Percentiles rank a stretch among this genome's conserved stretches.
Conservation (phyloP, 2,797 vertebrate species). For the Pristis pectinata region DNA sequence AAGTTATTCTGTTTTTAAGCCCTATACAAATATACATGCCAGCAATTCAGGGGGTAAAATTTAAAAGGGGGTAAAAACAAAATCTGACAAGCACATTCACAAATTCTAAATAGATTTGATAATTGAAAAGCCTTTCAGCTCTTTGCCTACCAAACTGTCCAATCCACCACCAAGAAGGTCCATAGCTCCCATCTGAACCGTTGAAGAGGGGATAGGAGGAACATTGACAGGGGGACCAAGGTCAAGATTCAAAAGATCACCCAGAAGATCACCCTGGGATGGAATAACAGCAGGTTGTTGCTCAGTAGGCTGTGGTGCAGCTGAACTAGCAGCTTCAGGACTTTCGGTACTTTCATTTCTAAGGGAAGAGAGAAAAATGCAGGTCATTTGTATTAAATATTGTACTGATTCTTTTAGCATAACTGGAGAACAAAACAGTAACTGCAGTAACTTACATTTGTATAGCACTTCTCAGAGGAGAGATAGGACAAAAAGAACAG, state of each 20-base stretch:
- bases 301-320: slow-evolving; percentile 56
- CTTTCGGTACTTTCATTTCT: slow-evolving; percentile 82
- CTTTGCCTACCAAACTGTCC: slow-evolving; percentile 75
- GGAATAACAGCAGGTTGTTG: slow-evolving; percentile 77
- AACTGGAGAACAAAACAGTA: neutral
- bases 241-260: slow-evolving; percentile 90
- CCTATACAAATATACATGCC: neutral
- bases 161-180: slow-evolving; percentile 88
- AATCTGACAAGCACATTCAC: neutral
- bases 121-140: neutral
- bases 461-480: neutral
- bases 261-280: slow-evolving; percentile 82
- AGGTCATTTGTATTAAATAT: neutral
- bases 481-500: neutral
- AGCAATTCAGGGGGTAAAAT: neutral
- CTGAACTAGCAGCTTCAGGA: slow-evolving; percentile 63
- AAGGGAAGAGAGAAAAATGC: neutral
- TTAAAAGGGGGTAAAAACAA: neutral
- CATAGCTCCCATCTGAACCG: slow-evolving; percentile 81
- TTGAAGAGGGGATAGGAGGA: slow-evolving; percentile 60
- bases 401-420: neutral
- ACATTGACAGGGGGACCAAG: slow-evolving; percentile 72
- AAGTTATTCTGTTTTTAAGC: neutral
- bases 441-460: neutral
- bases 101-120: neutral